Evolutionary conservation across 2,797 vertebrate genomes (phyloP).

Genomic region (Alca torda): DNA sequence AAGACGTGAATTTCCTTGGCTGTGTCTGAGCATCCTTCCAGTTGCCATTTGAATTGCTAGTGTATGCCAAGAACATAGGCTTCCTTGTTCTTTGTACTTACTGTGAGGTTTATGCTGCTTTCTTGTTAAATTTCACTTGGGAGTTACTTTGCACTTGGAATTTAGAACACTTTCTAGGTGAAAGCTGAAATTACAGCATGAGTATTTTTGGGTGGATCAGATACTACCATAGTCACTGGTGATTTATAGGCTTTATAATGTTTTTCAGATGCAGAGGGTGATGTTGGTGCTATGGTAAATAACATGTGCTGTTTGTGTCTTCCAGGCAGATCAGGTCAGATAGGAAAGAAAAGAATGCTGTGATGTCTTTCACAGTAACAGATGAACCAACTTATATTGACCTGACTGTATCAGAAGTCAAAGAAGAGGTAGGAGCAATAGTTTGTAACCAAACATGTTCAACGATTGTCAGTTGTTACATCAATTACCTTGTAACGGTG

Average conservation of each 20-base stretch:
- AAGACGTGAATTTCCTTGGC: constrained; percentile 48
- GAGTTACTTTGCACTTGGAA: background rate
- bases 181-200: background rate
- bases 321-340: constrained; percentile 94
- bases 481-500: background rate
- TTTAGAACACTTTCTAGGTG: background rate
- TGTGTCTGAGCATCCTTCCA: constrained; percentile 55
- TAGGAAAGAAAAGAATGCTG: constrained; percentile 92
- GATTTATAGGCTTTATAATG: background rate
- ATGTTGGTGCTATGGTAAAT: background rate
- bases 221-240: background rate
- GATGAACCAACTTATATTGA: constrained; percentile 91
- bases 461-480: background rate
- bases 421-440: constrained; percentile 86
- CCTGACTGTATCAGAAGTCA: constrained; percentile 87
- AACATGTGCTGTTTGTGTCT: constrained; percentile 37
- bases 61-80: background rate
- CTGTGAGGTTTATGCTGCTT: background rate
- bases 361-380: constrained; percentile 93
- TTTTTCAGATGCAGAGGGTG: background rate
- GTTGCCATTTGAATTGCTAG: background rate
- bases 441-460: background rate
- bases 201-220: background rate
- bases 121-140: background rate
- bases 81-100: background rate